Evolutionary conservation across 2,888 invertebrate species (phyloP), one percentile per base, ranked within the genome.

Genomic region (Drosophila ezoana): DNA sequence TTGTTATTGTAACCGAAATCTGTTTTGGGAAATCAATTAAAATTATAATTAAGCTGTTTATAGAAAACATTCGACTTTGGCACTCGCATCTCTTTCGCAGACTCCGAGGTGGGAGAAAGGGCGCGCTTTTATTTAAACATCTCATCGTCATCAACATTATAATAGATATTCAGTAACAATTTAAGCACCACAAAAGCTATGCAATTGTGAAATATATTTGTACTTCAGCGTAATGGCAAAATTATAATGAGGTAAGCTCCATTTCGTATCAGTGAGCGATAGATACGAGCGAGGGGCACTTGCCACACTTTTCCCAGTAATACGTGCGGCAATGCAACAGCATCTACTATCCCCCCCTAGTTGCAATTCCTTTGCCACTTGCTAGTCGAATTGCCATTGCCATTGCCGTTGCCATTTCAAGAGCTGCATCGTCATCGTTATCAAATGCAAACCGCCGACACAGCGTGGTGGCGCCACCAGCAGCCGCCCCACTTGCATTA

Each of bases 21-120:
- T 64, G 72, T 68, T 79, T 67, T 77, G 45, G 57, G 57, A 70
- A 79, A 79, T 79, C 79, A 83, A 81, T 82, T 76, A 66, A 81
- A 81, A 81, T 72, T 63, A 68, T 74, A 78, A 78, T 80, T 63
- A 78, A 78, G 80, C 68, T 68, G 63, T 65, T 72, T 62, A 72
- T 78, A 44, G 16, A 32, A 48, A 41, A 58, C 71, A 79, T 71
- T 68, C n/a, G 74, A 71, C 74, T 79, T 76, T 40, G 13, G 16
- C 16, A 4, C 11, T 13, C 28, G 32, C 13, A 32, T 2, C 14
- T 10, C 18, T 28, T n/a, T 18, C n/a, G 35, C n/a, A 8, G 18
- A 1, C 2, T 20, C 10, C 16, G 18, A 4, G 11, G 4, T 14
- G 16, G 11, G 4, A 45, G 18, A 18, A 10, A 32, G 2, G 8